Percentiles rank a stretch among this genome's conserved stretches.
Evolutionary conservation across 2,797 vertebrate species (phyloP).

Genomic region (Loriculus beryllinus): DNA sequence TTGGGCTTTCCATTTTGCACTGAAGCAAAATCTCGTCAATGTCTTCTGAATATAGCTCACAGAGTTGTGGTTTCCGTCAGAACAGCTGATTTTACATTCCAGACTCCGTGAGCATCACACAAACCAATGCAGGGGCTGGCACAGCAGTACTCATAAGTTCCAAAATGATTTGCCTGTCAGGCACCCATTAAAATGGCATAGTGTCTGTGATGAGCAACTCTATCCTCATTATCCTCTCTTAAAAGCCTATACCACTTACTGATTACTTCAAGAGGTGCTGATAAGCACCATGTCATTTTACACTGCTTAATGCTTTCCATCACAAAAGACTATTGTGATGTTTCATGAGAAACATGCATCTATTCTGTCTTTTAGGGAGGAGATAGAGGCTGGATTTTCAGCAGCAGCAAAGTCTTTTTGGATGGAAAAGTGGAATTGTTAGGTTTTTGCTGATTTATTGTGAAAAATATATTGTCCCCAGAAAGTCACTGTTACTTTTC

Average conservation of each 20-base stretch:
- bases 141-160: background rate
- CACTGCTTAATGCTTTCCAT: background rate
- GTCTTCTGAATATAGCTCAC: background rate
- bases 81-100: slow-evolving; percentile 3
- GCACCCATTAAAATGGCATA: background rate
- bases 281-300: slow-evolving; percentile 10
- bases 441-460: background rate
- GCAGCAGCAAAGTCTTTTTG: background rate
- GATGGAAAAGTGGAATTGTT: background rate
- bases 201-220: background rate
- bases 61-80: background rate
- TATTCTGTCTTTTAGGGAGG: background rate
- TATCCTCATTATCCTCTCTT: slow-evolving; percentile 1
- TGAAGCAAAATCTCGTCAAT: slow-evolving; percentile 1
- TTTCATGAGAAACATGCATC: background rate
- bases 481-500: background rate
- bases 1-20: background rate
- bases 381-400: background rate
- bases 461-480: background rate
- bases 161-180: slow-evolving; percentile 13
- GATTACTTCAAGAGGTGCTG: background rate
- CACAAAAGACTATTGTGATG: background rate
- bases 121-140: background rate
- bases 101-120: background rate
- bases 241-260: background rate